Evolutionary conservation across 2,888 invertebrate genomes (phyloP).

Genomic region (Balanococcus diminutus): DNA sequence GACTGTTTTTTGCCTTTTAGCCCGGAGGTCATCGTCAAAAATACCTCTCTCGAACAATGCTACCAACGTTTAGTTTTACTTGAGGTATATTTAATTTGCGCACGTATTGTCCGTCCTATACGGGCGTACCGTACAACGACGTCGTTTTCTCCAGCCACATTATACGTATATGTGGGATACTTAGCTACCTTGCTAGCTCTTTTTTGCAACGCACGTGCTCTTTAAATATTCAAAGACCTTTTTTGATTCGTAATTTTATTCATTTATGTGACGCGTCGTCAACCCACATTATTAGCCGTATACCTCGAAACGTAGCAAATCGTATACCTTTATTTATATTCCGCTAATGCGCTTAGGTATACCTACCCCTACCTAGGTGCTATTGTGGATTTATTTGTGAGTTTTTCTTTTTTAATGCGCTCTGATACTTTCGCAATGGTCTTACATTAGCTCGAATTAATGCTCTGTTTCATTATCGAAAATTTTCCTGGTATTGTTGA

Average conservation of each 20-base stretch:
- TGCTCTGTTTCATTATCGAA: not conserved
- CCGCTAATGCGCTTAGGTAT: not conserved
- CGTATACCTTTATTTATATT: not conserved
- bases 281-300: not conserved
- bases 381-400: slow-evolving; percentile 1
- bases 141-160: slow-evolving; percentile 1
- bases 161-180: not conserved
- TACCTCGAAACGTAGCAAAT: not conserved
- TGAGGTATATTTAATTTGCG: slow-evolving; percentile 5
- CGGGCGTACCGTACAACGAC: not conserved
- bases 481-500: not conserved
- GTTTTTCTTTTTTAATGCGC: not conserved
- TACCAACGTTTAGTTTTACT: not conserved
- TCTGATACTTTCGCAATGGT: not conserved
- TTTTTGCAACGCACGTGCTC: not conserved
- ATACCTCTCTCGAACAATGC: not conserved
- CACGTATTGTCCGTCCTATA: not conserved
- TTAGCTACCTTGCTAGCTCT: not conserved
- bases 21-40: slow-evolving; percentile 7
- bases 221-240: slow-evolving; percentile 8
- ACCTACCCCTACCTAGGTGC: not conserved
- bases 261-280: not conserved
- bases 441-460: not conserved
- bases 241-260: slow-evolving; percentile 7
- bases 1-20: not conserved